Evolutionary conservation across 2,797 vertebrate species (phyloP).

Genomic region (Antennarius maculatus): DNA sequence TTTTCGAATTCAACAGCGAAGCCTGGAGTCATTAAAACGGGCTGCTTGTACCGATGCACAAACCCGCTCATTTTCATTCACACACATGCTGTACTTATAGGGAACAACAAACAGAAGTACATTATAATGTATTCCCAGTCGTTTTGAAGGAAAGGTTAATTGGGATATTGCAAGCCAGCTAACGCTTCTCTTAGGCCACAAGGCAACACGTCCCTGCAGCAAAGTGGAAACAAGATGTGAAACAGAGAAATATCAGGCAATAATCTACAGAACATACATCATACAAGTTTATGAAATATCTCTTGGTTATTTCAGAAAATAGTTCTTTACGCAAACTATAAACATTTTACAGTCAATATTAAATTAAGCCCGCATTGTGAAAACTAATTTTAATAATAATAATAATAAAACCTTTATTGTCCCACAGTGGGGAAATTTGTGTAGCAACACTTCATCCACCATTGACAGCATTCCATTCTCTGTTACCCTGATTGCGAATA

Average conservation of each 20-base stretch:
- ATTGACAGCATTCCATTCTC: conserved; percentile 33
- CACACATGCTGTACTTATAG: conserved; percentile 4
- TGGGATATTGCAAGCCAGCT: conserved; percentile 1
- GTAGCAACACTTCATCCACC: conserved; percentile 1
- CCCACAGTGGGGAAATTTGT: too few relatives aligned
- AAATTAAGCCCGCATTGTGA: conserved; percentile 9
- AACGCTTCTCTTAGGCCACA: not conserved
- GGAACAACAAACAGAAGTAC: conserved; percentile 10
- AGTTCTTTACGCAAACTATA: not conserved
- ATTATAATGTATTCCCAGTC: conserved; percentile 12
- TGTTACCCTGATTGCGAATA: conserved; percentile 30
- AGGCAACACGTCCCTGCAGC: conserved; percentile 7
- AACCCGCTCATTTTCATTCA: conserved; percentile 14
- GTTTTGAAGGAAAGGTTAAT: conserved; percentile 19
- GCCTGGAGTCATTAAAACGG: conserved; percentile 57
- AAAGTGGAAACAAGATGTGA: conserved; percentile 6
- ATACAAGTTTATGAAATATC: not conserved
- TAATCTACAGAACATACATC: not conserved
- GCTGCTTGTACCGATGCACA: conserved; percentile 35
- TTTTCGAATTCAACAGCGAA: conserved; percentile 73
- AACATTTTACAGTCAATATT: not conserved
- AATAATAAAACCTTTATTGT: too few relatives aligned
- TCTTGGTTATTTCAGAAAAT: not conserved
- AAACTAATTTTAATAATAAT: conserved; percentile 3
- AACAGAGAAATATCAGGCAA: not conserved